These are phyloP conservation scores for Steinernema hermaphroditum DNA, from an alignment of 2,888 invertebrate species.

Conservation along the genomic window DNA sequence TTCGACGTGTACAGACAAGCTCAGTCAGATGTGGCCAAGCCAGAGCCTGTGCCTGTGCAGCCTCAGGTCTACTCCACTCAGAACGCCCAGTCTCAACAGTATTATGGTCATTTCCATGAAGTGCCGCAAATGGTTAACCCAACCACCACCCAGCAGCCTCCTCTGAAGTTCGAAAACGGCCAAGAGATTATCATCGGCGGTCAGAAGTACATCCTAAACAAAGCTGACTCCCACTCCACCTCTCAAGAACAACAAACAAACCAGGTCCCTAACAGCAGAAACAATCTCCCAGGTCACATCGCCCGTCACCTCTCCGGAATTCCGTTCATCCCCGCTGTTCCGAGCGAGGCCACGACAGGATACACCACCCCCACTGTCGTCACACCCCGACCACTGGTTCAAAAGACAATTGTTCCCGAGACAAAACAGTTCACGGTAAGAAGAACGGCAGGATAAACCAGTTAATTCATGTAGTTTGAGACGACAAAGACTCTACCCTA, in stretches of 20 bases:
- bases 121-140: neutral
- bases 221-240: neutral
- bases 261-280: neutral
- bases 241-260: neutral
- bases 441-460: neutral
- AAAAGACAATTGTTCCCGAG: constrained; percentile 15
- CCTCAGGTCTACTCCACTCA: neutral
- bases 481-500: neutral
- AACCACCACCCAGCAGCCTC: neutral
- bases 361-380: neutral
- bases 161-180: neutral
- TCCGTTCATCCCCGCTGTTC: constrained; percentile 9
- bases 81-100: neutral
- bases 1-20: neutral
- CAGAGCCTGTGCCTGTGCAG: neutral
- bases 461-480: neutral
- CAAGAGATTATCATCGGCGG: constrained; percentile 13
- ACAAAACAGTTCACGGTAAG: neutral
- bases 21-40: neutral
- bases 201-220: constrained; percentile 10
- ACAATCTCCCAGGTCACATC: neutral
- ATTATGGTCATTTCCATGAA: neutral
- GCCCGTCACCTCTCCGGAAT: neutral
- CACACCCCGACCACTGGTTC: neutral
- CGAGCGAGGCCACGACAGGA: neutral